Percentiles rank a stretch among this genome's conserved stretches.
Conservation (phyloP, 2,797 vertebrate genomes). For the Lepidocolaptes lacrymiger region DNA sequence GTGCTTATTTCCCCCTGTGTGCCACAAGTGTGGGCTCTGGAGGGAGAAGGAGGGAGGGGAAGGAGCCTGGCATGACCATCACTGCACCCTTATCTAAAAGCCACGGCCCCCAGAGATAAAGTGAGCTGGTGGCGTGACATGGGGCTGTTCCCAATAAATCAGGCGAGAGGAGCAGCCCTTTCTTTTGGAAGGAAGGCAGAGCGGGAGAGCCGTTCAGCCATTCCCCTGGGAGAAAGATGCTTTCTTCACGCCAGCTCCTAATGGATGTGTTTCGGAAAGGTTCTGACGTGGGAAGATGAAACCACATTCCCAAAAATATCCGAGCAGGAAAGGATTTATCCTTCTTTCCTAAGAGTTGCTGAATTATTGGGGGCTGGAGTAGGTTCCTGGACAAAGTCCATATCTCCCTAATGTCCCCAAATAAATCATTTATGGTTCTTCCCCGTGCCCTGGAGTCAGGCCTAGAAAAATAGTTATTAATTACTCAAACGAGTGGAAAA, state of each 20-base stretch:
- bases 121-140: accelerated
- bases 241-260: neutral
- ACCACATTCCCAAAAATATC: slow-evolving; percentile 23
- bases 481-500: slow-evolving; percentile 71
- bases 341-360: neutral
- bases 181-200: neutral
- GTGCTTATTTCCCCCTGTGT: accelerated
- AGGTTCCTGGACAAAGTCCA: slow-evolving; percentile 54
- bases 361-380: slow-evolving; percentile 36
- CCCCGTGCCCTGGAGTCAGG: slow-evolving; percentile 48
- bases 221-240: neutral
- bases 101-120: neutral
- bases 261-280: neutral
- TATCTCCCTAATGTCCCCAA: slow-evolving; percentile 46
- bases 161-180: neutral
- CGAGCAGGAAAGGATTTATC: slow-evolving; percentile 44
- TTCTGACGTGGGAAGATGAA: slow-evolving; percentile 52
- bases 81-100: neutral
- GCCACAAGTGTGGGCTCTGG: neutral
- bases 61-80: neutral
- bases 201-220: accelerated
- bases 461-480: slow-evolving; percentile 74
- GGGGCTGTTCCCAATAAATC: neutral
- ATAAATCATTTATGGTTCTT: slow-evolving; percentile 71
- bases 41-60: neutral